Evolutionary conservation across 2,888 invertebrate species (phyloP).

Genomic region (Diarsia brunnea): DNA sequence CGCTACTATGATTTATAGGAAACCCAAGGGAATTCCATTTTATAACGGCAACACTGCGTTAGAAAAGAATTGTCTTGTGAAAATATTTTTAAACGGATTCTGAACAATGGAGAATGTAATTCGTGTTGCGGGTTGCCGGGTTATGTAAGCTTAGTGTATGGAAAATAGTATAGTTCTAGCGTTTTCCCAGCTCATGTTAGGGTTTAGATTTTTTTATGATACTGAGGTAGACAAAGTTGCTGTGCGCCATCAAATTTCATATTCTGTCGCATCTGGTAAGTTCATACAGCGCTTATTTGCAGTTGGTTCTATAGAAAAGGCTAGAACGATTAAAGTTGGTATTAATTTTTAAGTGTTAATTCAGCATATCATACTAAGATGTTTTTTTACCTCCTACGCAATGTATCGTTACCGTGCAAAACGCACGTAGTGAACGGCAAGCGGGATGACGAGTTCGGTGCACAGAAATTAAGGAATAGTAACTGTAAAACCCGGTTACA

Average conservation of each 20-base stretch:
- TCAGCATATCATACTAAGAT: no score
- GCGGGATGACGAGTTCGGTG: no score
- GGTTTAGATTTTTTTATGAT: constrained; percentile 36
- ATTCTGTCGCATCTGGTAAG: neutral
- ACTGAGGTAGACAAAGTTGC: constrained; percentile 2
- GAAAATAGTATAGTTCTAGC: constrained; percentile 36
- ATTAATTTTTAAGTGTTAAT: no score
- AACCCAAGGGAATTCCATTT: constrained; percentile 35
- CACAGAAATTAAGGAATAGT: no score
- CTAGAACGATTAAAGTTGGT: neutral
- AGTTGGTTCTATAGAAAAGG: neutral
- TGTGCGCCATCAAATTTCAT: neutral
- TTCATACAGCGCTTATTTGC: neutral
- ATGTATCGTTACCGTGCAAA: no score
- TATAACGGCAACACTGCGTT: constrained; percentile 3
- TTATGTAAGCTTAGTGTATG: constrained; percentile 28
- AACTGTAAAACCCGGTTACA: no score
- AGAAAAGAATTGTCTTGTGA: constrained; percentile 28
- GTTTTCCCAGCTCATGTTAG: constrained; percentile 24
- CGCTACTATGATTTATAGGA: constrained; percentile 38
- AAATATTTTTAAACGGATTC: constrained; percentile 48
- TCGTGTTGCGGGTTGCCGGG: constrained; percentile 26
- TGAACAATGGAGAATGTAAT: constrained; percentile 49
- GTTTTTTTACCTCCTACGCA: no score
- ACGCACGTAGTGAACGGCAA: no score